These are phyloP conservation scores for Lytechinus variegatus DNA, from an alignment of 35 echinoderm and acorn worm species.

Conservation along the genomic window DNA sequence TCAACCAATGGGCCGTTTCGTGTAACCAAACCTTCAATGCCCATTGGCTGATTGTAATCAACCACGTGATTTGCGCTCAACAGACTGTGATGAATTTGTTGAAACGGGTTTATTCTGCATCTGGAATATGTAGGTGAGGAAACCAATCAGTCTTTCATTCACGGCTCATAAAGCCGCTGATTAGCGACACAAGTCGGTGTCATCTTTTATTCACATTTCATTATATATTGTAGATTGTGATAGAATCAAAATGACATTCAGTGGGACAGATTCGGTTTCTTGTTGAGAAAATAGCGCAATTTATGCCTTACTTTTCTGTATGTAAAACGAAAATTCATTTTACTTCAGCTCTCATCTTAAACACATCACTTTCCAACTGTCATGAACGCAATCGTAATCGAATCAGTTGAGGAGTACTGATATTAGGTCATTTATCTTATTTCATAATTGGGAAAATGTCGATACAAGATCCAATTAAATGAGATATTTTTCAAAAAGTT, in stretches of 20 bases:
- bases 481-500: too few relatives aligned
- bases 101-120: not conserved
- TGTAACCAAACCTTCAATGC: not conserved
- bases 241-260: not conserved
- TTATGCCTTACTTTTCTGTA: not conserved
- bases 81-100: not conserved
- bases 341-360: not conserved
- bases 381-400: too few relatives aligned
- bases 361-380: not conserved
- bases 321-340: not conserved
- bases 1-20: too few relatives aligned
- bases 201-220: not conserved
- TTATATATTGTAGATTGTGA: not conserved
- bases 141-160: not conserved
- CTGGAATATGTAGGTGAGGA: not conserved
- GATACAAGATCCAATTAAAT: too few relatives aligned
- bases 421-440: too few relatives aligned
- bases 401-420: too few relatives aligned
- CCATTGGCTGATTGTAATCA: not conserved
- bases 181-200: not conserved
- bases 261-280: not conserved
- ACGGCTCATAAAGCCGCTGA: not conserved
- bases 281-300: not conserved
- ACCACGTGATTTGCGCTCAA: not conserved
- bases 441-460: too few relatives aligned